Evolutionary conservation across 1,140 invertebrate species (phyloP).

Genomic region (Drosophila pectinifera): DNA sequence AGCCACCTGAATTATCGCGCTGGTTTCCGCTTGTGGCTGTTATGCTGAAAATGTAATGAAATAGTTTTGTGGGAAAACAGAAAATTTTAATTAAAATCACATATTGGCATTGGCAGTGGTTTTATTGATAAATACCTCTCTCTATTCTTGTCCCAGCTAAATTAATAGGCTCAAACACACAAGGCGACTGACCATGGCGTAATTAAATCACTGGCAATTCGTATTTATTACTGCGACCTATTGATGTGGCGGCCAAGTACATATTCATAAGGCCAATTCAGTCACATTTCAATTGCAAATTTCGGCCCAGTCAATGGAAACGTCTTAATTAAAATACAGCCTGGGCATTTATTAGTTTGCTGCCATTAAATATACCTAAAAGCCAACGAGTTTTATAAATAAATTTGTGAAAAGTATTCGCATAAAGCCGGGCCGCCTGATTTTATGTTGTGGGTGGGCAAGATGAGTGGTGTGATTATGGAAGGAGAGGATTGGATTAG

Average conservation of each 20-base stretch:
- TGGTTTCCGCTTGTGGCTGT: not conserved
- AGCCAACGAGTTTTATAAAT: slow-evolving; percentile 50
- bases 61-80: slow-evolving; percentile 37
- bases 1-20: not conserved
- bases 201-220: slow-evolving; percentile 37
- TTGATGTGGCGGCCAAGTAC: slow-evolving; percentile 5
- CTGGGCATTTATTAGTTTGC: slow-evolving; percentile 45
- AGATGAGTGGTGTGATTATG: not conserved
- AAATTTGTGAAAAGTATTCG: slow-evolving; percentile 68
- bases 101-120: slow-evolving; percentile 1
- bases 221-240: slow-evolving; percentile 29
- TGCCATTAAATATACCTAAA: slow-evolving; percentile 44
- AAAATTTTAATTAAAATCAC: slow-evolving; percentile 58
- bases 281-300: slow-evolving; percentile 42
- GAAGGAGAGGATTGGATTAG: slow-evolving; percentile 1
- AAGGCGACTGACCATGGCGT: slow-evolving; percentile 1
- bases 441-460: slow-evolving; percentile 41
- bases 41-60: slow-evolving; percentile 51
- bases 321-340: slow-evolving; percentile 58
- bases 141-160: not conserved
- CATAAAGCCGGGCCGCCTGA: slow-evolving; percentile 40
- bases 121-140: slow-evolving; percentile 39
- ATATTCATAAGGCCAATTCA: slow-evolving; percentile 25
- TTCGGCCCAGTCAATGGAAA: slow-evolving; percentile 6
- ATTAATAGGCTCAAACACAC: slow-evolving; percentile 20